Percentiles rank a stretch among this genome's conserved stretches.
Evolutionary conservation across 1,140 invertebrate species (phyloP).

Genomic region (Neocloeon triangulifer): DNA sequence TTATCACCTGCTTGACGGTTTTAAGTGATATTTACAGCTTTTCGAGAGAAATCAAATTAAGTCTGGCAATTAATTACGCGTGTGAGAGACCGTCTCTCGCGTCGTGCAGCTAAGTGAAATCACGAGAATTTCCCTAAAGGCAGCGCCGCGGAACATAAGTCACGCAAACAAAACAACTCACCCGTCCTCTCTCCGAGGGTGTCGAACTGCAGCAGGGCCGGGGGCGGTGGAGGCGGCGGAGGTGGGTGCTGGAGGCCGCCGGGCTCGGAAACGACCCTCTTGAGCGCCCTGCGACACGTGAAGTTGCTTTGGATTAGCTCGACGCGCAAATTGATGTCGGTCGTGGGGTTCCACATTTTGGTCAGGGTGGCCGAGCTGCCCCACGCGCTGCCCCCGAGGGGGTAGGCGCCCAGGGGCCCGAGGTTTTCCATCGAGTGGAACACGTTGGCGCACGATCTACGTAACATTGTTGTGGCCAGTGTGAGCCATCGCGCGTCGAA

Average conservation of each 20-base stretch:
- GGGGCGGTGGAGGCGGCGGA: conserved; percentile 17
- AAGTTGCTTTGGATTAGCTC: background rate
- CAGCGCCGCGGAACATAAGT: background rate
- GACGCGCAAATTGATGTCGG: background rate
- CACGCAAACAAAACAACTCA: background rate
- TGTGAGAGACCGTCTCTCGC: conserved; percentile 11
- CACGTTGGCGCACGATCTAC: conserved; percentile 1
- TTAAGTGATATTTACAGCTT: too few relatives aligned
- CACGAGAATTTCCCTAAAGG: background rate
- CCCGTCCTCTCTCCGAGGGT: conserved; percentile 1
- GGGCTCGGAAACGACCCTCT: conserved; percentile 24
- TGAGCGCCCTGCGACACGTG: conserved; percentile 13
- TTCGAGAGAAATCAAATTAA: too few relatives aligned
- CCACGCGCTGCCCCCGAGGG: background rate
- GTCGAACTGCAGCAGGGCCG: background rate
- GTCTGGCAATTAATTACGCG: conserved; percentile 11
- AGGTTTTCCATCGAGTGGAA: conserved; percentile 15
- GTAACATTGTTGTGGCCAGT: too few relatives aligned
- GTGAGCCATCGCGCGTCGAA: too few relatives aligned
- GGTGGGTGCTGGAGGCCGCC: conserved; percentile 13
- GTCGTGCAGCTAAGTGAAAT: background rate
- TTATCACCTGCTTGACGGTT: too few relatives aligned
- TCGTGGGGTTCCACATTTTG: background rate
- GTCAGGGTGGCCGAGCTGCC: background rate
- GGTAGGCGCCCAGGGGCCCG: conserved; percentile 7